phyloP scores from a whole-genome alignment of 2,797 vertebrate genomes.

The Lophotriccus pileatus region DNA sequence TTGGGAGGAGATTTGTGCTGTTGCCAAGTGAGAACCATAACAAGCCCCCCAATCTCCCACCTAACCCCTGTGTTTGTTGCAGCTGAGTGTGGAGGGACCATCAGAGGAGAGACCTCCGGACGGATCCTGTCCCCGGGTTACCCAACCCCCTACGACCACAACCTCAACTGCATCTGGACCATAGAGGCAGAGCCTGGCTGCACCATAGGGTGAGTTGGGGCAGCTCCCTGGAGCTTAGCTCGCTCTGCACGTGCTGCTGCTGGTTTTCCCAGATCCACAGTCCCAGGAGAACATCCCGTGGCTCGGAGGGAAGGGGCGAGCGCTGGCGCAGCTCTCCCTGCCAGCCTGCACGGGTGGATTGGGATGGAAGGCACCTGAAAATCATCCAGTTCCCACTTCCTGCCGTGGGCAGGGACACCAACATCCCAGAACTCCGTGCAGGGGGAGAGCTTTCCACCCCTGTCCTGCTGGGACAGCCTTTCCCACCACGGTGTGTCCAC shows the following conservation, averaged over 20 bases:
- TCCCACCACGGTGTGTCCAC: background rate
- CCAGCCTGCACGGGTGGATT: background rate
- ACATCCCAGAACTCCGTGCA: background rate
- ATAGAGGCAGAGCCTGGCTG: conserved; percentile 92
- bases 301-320: fast-evolving
- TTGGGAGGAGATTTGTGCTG: background rate
- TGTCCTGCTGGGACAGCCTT: background rate
- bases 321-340: background rate
- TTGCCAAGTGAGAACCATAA: background rate
- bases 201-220: conserved; percentile 89
- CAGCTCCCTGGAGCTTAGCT: background rate
- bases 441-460: background rate
- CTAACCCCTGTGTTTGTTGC: conserved; percentile 48
- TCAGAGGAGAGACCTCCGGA: conserved; percentile 85
- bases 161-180: conserved; percentile 96
- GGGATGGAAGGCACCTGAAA: background rate
- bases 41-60: background rate
- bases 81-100: conserved; percentile 93
- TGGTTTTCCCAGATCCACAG: background rate
- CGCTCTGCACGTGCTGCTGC: background rate
- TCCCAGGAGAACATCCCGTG: background rate
- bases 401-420: background rate
- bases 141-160: conserved; percentile 95
- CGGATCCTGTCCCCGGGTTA: conserved; percentile 95
- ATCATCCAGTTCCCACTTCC: background rate